phyloP scores from a whole-genome alignment of 2,888 invertebrate species.

The Drosophila sordidapex region DNA sequence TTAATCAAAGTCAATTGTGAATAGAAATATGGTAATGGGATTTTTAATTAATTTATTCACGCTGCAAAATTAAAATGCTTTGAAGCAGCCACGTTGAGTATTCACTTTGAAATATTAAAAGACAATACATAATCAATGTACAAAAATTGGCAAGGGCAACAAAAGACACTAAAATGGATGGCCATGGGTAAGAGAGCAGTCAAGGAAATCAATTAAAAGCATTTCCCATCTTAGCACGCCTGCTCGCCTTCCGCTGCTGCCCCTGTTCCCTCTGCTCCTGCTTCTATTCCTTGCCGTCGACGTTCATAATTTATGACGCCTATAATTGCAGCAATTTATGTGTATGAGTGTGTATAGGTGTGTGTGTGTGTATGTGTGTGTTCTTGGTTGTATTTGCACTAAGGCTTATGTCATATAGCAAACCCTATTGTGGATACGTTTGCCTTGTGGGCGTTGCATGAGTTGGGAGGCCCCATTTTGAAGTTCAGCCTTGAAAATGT shows the following conservation, averaged over 20 bases:
- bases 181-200: conserved; percentile 21
- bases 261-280: neutral
- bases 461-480: conserved; percentile 28
- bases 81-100: conserved; percentile 4
- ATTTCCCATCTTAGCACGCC: conserved; percentile 43
- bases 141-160: conserved; percentile 27
- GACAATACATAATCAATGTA: conserved; percentile 41
- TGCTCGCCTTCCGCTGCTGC: neutral
- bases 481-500: conserved; percentile 55
- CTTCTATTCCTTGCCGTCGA: conserved; percentile 17
- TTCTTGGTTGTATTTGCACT: conserved; percentile 51
- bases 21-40: neutral
- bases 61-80: conserved; percentile 14
- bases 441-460: conserved; percentile 9
- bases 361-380: neutral
- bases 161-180: conserved; percentile 35
- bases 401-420: conserved; percentile 52
- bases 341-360: conserved; percentile 20
- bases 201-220: conserved; percentile 74
- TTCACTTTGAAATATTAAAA: conserved; percentile 19
- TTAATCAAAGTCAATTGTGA: conserved; percentile 30
- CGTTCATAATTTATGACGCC: conserved; percentile 76
- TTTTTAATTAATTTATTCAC: conserved; percentile 33
- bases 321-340: conserved; percentile 78
- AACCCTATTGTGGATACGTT: conserved; percentile 42